Base-by-base conservation (phyloP, 2,113 vertebrate genomes). In the Mustela lutreola region DNA sequence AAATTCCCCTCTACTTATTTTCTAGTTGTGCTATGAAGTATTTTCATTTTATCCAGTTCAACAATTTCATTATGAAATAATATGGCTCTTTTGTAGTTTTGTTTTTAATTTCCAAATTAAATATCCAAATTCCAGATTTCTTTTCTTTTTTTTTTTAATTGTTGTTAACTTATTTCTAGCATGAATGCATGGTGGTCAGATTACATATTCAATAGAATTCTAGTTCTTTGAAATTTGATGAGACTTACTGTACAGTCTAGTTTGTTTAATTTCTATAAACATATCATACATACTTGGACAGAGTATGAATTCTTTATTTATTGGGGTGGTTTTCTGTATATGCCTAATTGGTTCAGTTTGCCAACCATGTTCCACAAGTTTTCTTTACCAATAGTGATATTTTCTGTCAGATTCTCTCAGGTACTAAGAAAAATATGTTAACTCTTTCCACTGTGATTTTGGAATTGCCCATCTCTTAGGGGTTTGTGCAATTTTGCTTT, bases 41-140 rank as follows among this genome's bases (percentile, higher is more conserved):
- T 79, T 97, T 97, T 95, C 14, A 70, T 86, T 93, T 78, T 90
- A 75, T 93, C 33, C 36, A 88, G 62, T 73, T 94, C 71, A 84
- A 2, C 92, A 56, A 85, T 95, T 92, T 95, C 21, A 58, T 89
- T 94, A 50, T 89, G 71, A 90, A 90, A 87, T 88, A 45, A 58
- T 93, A n/a, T 70, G 62, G 11, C 31, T 76, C 28, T 91, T 97
- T 73, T 91, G 48, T 95, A 65, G 42, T 76, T 18, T 76, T 76
- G 11, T 84, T 91, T 97, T 89, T 42, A 89, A 39, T 97, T 91
- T 94, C n/a, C 48, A 94, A 42, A 89, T 67, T 70, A 70, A 70
- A 70, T 70, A 70, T n/a, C 65, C 65, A 70, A n/a, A 70, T 70
- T 70, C 16, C 65, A 70, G 33, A 33, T 67, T 96, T 83, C 50